A percentile compares a stretch with the other conserved stretches of the same genome.
Evolutionary conservation across 2,888 invertebrate species (phyloP).

Genomic region (Argyresthia albistria): DNA sequence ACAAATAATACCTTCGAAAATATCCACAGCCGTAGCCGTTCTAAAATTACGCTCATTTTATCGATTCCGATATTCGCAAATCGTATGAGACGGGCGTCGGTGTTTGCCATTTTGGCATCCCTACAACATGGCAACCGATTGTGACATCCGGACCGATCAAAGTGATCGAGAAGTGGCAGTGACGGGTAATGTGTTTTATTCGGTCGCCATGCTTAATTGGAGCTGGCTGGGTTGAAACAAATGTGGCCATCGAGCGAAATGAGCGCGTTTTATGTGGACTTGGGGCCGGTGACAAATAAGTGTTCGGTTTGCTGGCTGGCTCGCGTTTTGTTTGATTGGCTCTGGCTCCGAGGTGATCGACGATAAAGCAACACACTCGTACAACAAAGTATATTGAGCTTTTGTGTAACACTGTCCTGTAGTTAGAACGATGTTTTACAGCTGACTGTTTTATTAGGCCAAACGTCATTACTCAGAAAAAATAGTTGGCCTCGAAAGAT

Average conservation of each 20-base stretch:
- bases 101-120: not conserved
- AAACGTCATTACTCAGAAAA: no score
- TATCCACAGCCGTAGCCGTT: not conserved
- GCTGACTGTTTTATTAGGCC: no score
- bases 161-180: constrained; percentile 48
- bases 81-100: no score
- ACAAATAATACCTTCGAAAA: not conserved
- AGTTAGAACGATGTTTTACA: no score
- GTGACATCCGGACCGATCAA: constrained; percentile 62
- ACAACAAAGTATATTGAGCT: not conserved
- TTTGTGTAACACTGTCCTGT: not conserved
- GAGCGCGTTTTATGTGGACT: not conserved
- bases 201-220: not conserved
- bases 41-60: not conserved
- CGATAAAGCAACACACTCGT: no score
- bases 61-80: not conserved
- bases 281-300: not conserved
- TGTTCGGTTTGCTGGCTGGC: not conserved
- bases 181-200: constrained; percentile 36
- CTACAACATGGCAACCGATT: constrained; percentile 31
- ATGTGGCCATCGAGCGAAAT: not conserved
- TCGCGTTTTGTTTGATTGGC: not conserved
- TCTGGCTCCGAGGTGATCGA: not conserved
- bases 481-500: no score
- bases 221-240: not conserved